Evolutionary conservation across 1,140 invertebrate species (phyloP), one percentile per base, ranked within the genome.

Genomic region (Mycetomoellerius zeteki): DNA sequence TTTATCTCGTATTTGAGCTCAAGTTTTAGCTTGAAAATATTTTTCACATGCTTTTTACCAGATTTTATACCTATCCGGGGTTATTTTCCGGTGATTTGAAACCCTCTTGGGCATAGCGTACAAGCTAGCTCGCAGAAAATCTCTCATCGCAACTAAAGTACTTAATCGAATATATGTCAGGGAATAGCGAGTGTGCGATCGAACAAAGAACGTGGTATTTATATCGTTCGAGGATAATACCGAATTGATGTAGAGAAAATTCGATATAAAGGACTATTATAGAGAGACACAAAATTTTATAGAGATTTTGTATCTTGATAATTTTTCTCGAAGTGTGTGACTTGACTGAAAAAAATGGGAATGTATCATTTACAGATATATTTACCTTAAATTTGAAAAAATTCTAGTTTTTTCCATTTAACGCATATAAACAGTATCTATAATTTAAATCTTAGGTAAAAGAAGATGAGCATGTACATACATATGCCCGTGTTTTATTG

Each of bases 111-210:
- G 24, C 37, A 60, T 1, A 60, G 24, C 37, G 37, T 47, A 84
- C 21, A 33, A 30, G 37, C 8, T 58, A 80, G 67, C 27, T 73
- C 73, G 47, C 10, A 43, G 54, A 85, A 88, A 58, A 86, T 21
- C 2, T 37, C 16, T 7, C 14, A 24, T 69, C 82, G 54, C 81
- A 89, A 86, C 75, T 75, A 56, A 52, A 65, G 67, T 77, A 73
- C 52, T 89, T 88, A 85, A 88, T 88, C 87, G 88, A 88, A 88
- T 84, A 62, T n/a, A 56, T 75, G 69, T 84, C 69, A 75, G n/a
- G 27, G 27, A 73, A 85, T 77, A 78, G 47, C 58, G 37, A 24
- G 21, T 64, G 30, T 52, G 33, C 47, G 60, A 67, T 85, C 84
- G 69, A 52, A 77, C 75, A 62, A 64, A 65, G 58, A 67, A 82